Conservation (phyloP, 2,113 vertebrate genomes). For the Saguinus midas region DNA sequence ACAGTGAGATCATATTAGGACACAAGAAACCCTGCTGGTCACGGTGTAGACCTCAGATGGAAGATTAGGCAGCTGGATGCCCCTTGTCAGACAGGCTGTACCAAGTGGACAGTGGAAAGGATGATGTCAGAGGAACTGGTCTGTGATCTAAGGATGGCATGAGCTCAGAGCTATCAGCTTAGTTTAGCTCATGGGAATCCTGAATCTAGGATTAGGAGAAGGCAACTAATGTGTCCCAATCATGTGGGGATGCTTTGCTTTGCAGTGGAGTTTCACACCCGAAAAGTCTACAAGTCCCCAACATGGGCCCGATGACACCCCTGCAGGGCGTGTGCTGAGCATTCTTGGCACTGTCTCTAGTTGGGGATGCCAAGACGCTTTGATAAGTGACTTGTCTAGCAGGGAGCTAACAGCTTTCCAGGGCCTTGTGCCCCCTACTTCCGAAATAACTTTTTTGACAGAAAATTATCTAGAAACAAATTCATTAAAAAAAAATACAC, state of each 20-base stretch:
- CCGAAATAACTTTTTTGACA: not conserved
- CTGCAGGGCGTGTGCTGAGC: not conserved
- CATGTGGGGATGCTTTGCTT: not conserved
- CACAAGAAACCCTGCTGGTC: not conserved
- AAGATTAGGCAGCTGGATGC: not conserved
- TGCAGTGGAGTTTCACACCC: not conserved
- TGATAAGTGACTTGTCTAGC: not conserved
- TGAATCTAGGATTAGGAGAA: not conserved
- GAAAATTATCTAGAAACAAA: not conserved
- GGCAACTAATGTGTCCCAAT: not conserved
- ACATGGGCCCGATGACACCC: fast-evolving
- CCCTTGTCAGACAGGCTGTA: not conserved
- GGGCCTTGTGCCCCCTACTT: not conserved
- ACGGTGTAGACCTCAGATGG: not conserved
- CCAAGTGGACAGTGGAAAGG: not conserved
- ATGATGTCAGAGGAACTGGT: not conserved
- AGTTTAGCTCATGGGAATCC: not conserved
- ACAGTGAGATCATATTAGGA: not conserved
- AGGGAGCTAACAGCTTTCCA: not conserved
- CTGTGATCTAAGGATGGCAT: not conserved
- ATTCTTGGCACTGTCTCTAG: not conserved
- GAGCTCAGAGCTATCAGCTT: not conserved
- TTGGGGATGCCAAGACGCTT: not conserved
- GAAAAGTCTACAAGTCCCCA: not conserved
- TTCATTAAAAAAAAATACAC: not conserved